A percentile compares a stretch with the other conserved stretches of the same genome.
Evolutionary conservation across 2,797 vertebrate species (phyloP).

Genomic region (Hippoglossus hippoglossus): DNA sequence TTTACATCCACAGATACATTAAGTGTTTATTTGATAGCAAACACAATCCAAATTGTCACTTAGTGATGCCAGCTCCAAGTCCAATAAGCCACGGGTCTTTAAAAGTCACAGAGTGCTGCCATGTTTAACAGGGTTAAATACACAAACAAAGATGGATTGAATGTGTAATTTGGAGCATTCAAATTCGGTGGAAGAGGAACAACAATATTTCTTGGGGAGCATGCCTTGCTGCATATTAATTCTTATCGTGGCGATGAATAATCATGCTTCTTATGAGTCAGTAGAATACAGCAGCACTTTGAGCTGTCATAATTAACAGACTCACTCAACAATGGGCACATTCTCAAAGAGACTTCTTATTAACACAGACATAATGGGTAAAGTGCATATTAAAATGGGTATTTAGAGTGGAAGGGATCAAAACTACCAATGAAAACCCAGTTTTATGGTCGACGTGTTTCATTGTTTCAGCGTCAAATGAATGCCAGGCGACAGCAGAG

Average conservation of each 20-base stretch:
- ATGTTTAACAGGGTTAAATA: conserved; percentile 82
- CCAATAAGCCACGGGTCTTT: conserved; percentile 72
- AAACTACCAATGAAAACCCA: conserved; percentile 68
- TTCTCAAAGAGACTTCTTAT: conserved; percentile 81
- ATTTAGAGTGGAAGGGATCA: conserved; percentile 77
- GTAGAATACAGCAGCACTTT: conserved; percentile 78
- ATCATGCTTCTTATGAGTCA: conserved; percentile 76
- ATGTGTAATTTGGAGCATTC: conserved; percentile 84
- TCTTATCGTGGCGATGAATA: conserved; percentile 84
- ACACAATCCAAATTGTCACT: conserved; percentile 73
- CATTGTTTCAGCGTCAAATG: conserved; percentile 66
- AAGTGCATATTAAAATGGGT: conserved; percentile 76
- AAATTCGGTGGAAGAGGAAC: conserved; percentile 65
- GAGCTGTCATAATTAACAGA: conserved; percentile 82
- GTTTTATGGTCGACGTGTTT: conserved; percentile 69
- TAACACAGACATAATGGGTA: conserved; percentile 76
- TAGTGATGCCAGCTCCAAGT: conserved; percentile 67
- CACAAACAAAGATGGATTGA: conserved; percentile 83
- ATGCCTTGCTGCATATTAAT: conserved; percentile 82
- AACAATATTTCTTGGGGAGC: conserved; percentile 72
- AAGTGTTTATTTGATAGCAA: conserved; percentile 78
- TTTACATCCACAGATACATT: conserved; percentile 71
- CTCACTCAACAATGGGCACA: conserved; percentile 78
- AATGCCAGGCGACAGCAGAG: conserved; percentile 55
- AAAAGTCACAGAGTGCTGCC: conserved; percentile 78